Conservation (phyloP, 2,888 invertebrate genomes). For the Shargacucullia verbasci region DNA sequence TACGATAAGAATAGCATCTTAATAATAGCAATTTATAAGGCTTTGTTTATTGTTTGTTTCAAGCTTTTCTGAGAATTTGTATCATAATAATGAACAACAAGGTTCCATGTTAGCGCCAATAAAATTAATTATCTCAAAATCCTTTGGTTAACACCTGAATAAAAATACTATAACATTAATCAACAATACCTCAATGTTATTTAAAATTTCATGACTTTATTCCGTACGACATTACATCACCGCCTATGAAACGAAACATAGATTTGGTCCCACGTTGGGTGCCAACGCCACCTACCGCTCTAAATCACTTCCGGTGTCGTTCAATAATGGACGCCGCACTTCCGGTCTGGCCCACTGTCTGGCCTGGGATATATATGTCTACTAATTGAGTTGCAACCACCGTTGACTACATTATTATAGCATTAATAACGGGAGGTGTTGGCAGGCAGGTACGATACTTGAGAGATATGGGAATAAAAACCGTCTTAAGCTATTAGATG, state of each 20-base stretch:
- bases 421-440: slow-evolving; percentile 1
- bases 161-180: too few relatives aligned
- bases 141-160: too few relatives aligned
- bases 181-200: too few relatives aligned
- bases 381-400: slow-evolving; percentile 64
- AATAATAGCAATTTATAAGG: slow-evolving; percentile 17
- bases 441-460: neutral
- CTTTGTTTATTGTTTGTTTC: slow-evolving; percentile 16
- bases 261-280: slow-evolving; percentile 51
- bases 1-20: slow-evolving; percentile 11
- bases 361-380: slow-evolving; percentile 60
- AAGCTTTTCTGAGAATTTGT: slow-evolving; percentile 10
- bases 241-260: slow-evolving; percentile 17
- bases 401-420: slow-evolving; percentile 34
- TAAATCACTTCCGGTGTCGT: slow-evolving; percentile 74
- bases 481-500: too few relatives aligned
- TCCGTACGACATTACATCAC: neutral
- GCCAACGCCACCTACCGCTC: slow-evolving; percentile 53
- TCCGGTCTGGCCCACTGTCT: slow-evolving; percentile 54
- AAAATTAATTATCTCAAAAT: neutral
- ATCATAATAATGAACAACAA: neutral
- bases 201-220: too few relatives aligned
- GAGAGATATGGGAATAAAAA: too few relatives aligned
- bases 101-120: slow-evolving; percentile 26
- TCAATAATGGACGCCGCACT: slow-evolving; percentile 65